Evolutionary conservation across 2,888 invertebrate species (phyloP), one percentile per base, ranked within the genome.

Genomic region (Linnaemya vulpina): DNA sequence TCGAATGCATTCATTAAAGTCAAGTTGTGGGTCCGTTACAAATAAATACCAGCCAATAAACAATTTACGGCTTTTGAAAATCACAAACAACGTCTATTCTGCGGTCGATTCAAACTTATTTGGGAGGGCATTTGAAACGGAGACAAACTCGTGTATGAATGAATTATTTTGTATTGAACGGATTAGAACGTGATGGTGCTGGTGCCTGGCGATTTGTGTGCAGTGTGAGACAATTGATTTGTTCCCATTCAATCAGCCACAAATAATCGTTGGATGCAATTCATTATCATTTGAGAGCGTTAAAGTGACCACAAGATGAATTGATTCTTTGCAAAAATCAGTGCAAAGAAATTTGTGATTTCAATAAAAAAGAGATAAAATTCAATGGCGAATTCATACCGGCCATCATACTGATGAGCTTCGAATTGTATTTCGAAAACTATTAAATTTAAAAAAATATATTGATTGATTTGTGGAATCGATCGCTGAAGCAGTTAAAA

Each of bases 1-100:
- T 86, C 38, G 87, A 90, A 90, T 89, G 89, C 90, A 90, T 90
- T 90, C 90, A 90, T 90, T 90, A 90, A 90, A 90, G 89, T 90
- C 89, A 88, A 89, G 88, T 88, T 87, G 88, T 88, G 87, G 73
- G 77, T 74, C 78, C 25, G 86, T 62, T 70, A 30, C 53, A 46
- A 80, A 74, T 30, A 53, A 74, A 74, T 38, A 35, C 20, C 65
- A 30, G 49, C 17, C 51, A 40, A 65, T 17, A 74, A 63, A 63
- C 65, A 65, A 58, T 46, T 20, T 46, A 67, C 7, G n/a, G 10
- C 62, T 38, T 74, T 62, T 38, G 17, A 63, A 51, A 58, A 38
- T 3, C 13, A 38, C 51, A 63, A 73, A 38, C 49, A 11, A 11
- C 20, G 46, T 46, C 4, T 11, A 20, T 46, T 49, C 60, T 49